phyloP scores from a whole-genome alignment of 2,113 vertebrate species.

The Mastomys natalensis region DNA sequence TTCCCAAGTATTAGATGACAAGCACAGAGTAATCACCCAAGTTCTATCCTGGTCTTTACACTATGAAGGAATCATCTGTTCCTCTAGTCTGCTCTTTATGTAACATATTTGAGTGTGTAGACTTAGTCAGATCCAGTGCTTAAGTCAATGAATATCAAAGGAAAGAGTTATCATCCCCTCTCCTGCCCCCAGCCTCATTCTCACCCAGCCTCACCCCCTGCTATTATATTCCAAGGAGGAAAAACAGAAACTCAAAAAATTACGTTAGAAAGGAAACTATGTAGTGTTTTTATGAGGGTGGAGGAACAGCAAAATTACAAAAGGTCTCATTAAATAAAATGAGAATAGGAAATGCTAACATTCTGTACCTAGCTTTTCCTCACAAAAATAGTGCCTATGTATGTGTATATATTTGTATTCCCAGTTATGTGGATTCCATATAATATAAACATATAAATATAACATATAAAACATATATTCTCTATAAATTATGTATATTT shows the following conservation, averaged over 20 bases:
- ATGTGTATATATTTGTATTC: neutral
- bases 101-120: neutral
- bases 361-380: neutral
- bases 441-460: neutral
- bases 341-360: neutral
- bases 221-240: neutral
- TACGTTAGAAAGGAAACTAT: neutral
- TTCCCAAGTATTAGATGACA: neutral
- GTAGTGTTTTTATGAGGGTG: neutral
- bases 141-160: neutral
- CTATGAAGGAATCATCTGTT: neutral
- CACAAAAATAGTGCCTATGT: neutral
- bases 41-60: neutral
- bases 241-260: neutral
- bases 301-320: neutral
- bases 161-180: neutral
- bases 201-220: neutral
- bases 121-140: neutral
- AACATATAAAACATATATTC: neutral
- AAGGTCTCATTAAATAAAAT: neutral
- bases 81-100: neutral
- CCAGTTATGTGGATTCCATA: neutral
- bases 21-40: neutral
- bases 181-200: neutral
- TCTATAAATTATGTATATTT: neutral